phyloP scores from a whole-genome alignment of 2,888 invertebrate species.

The Andrena trimmerana region DNA sequence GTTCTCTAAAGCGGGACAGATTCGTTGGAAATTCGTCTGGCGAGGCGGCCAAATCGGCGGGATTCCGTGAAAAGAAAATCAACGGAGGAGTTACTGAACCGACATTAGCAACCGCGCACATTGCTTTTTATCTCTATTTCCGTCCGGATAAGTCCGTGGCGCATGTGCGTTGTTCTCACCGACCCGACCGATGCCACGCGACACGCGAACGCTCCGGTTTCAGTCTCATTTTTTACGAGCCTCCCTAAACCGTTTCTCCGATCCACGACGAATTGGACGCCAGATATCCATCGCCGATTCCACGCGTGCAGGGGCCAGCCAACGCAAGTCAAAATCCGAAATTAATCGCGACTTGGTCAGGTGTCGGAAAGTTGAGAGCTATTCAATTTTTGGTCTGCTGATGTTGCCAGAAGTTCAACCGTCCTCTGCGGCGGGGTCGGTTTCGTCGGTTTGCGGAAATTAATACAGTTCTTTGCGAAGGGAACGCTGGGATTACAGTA shows the following conservation, averaged over 20 bases:
- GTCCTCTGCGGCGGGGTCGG: background rate
- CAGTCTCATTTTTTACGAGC: slow-evolving; percentile 23
- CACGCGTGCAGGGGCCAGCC: background rate
- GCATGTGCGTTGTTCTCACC: slow-evolving; percentile 29
- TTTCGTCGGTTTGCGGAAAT: background rate
- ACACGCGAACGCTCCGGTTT: slow-evolving; percentile 20
- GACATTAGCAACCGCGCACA: slow-evolving; percentile 5
- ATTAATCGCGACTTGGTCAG: slow-evolving; percentile 37
- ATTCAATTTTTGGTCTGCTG: slow-evolving; percentile 31
- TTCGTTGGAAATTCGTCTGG: slow-evolving; percentile 4
- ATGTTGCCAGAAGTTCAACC: slow-evolving; percentile 14
- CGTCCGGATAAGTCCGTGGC: slow-evolving; percentile 24
- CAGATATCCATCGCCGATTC: background rate
- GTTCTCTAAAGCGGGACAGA: background rate
- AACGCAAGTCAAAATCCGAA: slow-evolving; percentile 5
- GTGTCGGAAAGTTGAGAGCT: slow-evolving; percentile 36
- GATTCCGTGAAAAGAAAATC: slow-evolving; percentile 18
- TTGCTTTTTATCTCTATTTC: slow-evolving; percentile 34
- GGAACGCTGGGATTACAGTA: no score
- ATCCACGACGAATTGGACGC: background rate
- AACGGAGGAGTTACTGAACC: background rate
- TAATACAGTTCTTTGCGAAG: no score
- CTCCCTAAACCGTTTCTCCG: slow-evolving; percentile 8
- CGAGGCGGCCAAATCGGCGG: slow-evolving; percentile 13
- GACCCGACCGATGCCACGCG: slow-evolving; percentile 22